Conservation (phyloP, 2,888 invertebrate species). For the Lobophora halterata region DNA sequence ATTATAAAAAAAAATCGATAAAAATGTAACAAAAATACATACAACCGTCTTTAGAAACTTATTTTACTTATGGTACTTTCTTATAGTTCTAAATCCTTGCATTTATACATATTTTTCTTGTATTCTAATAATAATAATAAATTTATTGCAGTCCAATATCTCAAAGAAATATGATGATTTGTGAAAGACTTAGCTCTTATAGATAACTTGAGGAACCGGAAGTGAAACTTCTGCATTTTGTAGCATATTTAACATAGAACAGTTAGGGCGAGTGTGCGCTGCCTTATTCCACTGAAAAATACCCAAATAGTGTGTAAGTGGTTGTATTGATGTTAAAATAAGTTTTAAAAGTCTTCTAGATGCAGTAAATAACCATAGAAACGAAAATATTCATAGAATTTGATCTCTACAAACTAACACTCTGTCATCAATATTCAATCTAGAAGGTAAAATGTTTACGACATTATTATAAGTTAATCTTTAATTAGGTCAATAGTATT, state of each 20-base stretch:
- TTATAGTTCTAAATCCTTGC: too few species aligned
- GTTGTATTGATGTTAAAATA: constrained; percentile 9
- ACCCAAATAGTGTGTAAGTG: constrained; percentile 14
- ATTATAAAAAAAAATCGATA: too few species aligned
- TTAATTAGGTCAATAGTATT: constrained; percentile 14
- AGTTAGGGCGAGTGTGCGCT: constrained; percentile 11
- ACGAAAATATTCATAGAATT: constrained; percentile 2
- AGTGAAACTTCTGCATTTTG: constrained; percentile 18
- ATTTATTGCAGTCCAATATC: too few species aligned
- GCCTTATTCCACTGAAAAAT: constrained; percentile 16
- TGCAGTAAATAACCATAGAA: background rate
- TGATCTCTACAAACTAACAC: constrained; percentile 13
- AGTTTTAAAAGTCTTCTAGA: constrained; percentile 4
- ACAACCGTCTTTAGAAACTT: too few species aligned
- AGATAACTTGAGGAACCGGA: constrained; percentile 6
- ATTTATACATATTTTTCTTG: too few species aligned
- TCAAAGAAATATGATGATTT: too few species aligned
- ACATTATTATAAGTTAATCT: constrained; percentile 14
- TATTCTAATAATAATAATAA: too few species aligned
- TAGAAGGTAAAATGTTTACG: constrained; percentile 6
- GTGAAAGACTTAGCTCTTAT: constrained; percentile 1
- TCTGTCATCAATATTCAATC: constrained; percentile 1
- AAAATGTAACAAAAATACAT: too few species aligned
- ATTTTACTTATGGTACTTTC: too few species aligned
- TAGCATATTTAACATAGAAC: constrained; percentile 14